Conservation (phyloP, 2,797 vertebrate genomes). For the Calcarius lapponicus region DNA sequence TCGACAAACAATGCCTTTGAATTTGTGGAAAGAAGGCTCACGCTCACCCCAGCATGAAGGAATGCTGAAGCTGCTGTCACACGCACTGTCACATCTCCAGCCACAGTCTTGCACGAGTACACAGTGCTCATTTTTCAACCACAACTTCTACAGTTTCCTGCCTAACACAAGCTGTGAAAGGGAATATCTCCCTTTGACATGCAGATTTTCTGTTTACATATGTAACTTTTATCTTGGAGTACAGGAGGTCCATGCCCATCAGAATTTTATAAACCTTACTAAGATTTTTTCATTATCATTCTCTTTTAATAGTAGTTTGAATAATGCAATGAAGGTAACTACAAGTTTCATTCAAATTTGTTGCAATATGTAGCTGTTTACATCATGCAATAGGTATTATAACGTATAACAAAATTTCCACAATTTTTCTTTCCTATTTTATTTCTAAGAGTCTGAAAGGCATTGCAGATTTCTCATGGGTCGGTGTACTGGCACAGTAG, state of each 20-base stretch:
- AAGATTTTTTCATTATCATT: background rate
- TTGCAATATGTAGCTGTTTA: background rate
- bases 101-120: background rate
- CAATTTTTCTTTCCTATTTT: background rate
- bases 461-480: fast-evolving
- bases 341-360: background rate
- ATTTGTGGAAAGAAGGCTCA: background rate
- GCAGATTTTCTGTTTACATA: conserved; percentile 14
- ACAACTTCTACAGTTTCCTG: background rate
- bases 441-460: background rate
- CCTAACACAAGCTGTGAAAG: background rate
- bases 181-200: background rate
- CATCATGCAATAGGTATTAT: background rate
- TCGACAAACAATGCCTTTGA: background rate
- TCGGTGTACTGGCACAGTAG: background rate
- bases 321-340: background rate
- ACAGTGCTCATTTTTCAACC: conserved; percentile 27
- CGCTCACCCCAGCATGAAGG: background rate
- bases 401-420: background rate
- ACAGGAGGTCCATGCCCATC: background rate
- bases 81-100: background rate
- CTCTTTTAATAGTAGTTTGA: background rate
- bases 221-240: background rate
- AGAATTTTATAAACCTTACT: background rate
- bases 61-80: conserved; percentile 29